A percentile compares a stretch with the other conserved stretches of the same genome.
Conservation (phyloP, 2,797 vertebrate genomes). For the Malacoraja senta region DNA sequence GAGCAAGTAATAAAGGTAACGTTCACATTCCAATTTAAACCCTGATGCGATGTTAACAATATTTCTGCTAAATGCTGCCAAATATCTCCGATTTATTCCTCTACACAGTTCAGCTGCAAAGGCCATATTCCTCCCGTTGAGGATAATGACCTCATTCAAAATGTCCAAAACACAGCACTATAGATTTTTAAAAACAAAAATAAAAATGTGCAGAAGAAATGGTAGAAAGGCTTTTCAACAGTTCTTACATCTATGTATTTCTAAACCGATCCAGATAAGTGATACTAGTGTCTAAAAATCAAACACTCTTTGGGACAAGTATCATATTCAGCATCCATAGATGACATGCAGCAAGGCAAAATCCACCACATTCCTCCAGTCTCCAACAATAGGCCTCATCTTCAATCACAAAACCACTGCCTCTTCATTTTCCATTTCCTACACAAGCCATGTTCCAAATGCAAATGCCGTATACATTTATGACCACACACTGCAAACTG, state of each 20-base stretch:
- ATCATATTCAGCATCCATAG: neutral
- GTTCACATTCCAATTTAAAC: neutral
- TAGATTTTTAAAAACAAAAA: neutral
- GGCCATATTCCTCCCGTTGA: neutral
- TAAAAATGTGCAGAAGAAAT: neutral
- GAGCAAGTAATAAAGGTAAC: neutral
- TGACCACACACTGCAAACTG: neutral
- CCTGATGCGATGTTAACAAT: neutral
- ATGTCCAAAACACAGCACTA: neutral
- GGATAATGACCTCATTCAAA: neutral
- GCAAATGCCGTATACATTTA: neutral
- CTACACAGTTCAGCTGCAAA: neutral
- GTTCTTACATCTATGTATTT: neutral
- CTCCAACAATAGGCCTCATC: neutral
- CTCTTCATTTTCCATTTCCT: neutral
- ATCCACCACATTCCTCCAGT: neutral
- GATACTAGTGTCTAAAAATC: neutral
- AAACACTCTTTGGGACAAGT: neutral
- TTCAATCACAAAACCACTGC: neutral
- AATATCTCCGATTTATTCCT: neutral
- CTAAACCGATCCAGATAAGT: neutral
- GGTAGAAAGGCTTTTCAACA: neutral
- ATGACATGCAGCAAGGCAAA: neutral
- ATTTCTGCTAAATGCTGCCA: neutral
- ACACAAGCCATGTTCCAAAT: too few species aligned